These are phyloP conservation scores for Propsilocerus akamusi DNA, from an alignment of 1,140 invertebrate genomes.

Conservation along the genomic window DNA sequence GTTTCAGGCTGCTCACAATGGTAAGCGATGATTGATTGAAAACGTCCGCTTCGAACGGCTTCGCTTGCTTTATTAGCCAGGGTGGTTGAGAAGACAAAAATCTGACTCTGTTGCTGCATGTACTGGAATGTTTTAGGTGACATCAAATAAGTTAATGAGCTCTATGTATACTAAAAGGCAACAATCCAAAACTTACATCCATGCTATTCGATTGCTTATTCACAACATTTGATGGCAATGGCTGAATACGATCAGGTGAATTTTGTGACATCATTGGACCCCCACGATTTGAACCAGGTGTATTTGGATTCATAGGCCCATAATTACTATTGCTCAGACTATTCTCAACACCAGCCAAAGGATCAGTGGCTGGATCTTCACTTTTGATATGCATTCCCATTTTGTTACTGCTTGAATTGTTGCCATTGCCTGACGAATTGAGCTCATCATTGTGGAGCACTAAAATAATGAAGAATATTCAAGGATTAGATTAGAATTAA, in stretches of 20 bases:
- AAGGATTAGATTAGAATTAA: background rate
- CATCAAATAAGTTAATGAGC: background rate
- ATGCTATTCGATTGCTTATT: slow-evolving; percentile 61
- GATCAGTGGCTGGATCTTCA: background rate
- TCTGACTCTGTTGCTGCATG: slow-evolving; percentile 93
- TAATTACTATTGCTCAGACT: background rate
- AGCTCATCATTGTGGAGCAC: background rate
- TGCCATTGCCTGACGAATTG: background rate
- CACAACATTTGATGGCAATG: slow-evolving; percentile 55
- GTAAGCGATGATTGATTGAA: slow-evolving; percentile 81
- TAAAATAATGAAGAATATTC: background rate
- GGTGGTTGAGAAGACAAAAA: slow-evolving; percentile 91
- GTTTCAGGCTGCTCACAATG: slow-evolving; percentile 89
- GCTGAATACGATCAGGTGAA: slow-evolving; percentile 39
- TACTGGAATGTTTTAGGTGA: slow-evolving; percentile 33
- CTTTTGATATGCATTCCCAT: slow-evolving; percentile 1
- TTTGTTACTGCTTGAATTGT: background rate
- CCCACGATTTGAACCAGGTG: background rate
- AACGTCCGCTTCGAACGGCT: slow-evolving; percentile 71
- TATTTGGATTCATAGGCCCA: background rate
- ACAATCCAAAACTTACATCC: slow-evolving; percentile 28
- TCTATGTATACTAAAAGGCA: background rate
- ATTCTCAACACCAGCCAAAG: background rate
- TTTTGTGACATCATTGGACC: background rate
- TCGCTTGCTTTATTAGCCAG: slow-evolving; percentile 91